A percentile compares a stretch with the other conserved stretches of the same genome.
These are phyloP conservation scores for Eptatretus burgeri DNA, from an alignment of 2,113 vertebrate genomes.

Conservation along the genomic window DNA sequence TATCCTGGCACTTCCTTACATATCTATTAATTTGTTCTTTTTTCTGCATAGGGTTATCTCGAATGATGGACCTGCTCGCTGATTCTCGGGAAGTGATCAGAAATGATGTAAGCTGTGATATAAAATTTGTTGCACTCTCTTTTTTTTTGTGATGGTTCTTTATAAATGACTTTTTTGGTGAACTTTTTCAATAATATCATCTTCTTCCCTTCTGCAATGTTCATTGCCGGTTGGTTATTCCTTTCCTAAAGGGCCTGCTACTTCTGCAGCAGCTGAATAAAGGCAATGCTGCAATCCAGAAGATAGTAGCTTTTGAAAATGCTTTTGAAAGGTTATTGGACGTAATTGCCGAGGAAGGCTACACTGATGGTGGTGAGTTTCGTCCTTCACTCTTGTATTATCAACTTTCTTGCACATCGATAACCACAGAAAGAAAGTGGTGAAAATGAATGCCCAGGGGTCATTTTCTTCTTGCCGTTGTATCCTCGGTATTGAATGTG, in stretches of 20 bases:
- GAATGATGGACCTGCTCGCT: conserved; percentile 71
- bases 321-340: conserved; percentile 84
- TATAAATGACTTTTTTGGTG: not conserved
- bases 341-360: conserved; percentile 78
- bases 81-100: conserved; percentile 91
- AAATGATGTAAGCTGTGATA: conserved; percentile 44
- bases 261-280: conserved; percentile 75
- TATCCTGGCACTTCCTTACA: too few relatives aligned
- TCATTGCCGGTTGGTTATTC: conserved; percentile 6
- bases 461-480: too few relatives aligned
- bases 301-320: conserved; percentile 94
- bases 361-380: conserved; percentile 60
- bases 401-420: too few relatives aligned
- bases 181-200: not conserved
- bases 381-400: too few relatives aligned
- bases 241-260: conserved; percentile 34
- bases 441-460: too few relatives aligned
- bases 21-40: too few relatives aligned
- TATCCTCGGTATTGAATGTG: too few relatives aligned
- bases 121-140: too few relatives aligned
- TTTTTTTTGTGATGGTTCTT: too few relatives aligned
- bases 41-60: conserved; percentile 45
- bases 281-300: conserved; percentile 89
- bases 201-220: too few relatives aligned
- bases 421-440: too few relatives aligned